Base-by-base conservation (phyloP, 2,113 vertebrate genomes). In the cattle (Bos taurus) region DNA sequence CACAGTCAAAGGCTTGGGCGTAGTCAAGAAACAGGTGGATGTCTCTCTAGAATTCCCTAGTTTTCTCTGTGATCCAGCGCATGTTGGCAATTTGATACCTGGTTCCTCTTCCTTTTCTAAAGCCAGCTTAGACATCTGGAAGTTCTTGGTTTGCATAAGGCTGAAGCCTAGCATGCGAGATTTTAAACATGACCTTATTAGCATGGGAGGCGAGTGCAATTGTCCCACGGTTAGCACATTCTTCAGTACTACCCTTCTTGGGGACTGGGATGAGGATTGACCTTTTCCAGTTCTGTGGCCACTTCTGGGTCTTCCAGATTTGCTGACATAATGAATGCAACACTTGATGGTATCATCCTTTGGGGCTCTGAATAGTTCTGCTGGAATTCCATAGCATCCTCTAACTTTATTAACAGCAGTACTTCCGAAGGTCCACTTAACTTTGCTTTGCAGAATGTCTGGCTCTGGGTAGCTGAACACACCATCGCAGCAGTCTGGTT, bases 401-500 rank as follows among this genome's bases (percentile, higher is more conserved):
- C 16, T 19, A 19, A 67, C 33, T 67, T 36, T n/a, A 67, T 10
- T 36, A 67, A 19, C 64, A 36, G 64, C 16, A 67, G 33, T 19
- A 9, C 33, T 19, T 67, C 16, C 33, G 9, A 19, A 67, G 64
- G 16, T 33, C 64, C 8, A 2, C 64, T 36, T 36, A 16, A 21
- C 33, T 67, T n/a, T n/a, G 33, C 64, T 67, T 16, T 36, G 8
- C 64, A 36, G 33, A 67, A 19, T 10, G 64, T 19, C 64, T 36
- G 64, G 33, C 64, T 67, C 33, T n/a, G 33, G 33, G 64, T 10
- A 33, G 30, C 64, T n/a, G 64, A 19, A n/a, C 64, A 36, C 62
- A 4, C 16, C 64, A 10, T n/a, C 2, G 1, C 16, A 19, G 64
- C 8, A 10, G 0, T 19, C 64, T 0, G 0, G 33, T 36, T 36